A percentile compares a stretch with the other conserved stretches of the same genome.
phyloP scores from a whole-genome alignment of 2,797 vertebrate species.

The Melanotaenia nigrans region DNA sequence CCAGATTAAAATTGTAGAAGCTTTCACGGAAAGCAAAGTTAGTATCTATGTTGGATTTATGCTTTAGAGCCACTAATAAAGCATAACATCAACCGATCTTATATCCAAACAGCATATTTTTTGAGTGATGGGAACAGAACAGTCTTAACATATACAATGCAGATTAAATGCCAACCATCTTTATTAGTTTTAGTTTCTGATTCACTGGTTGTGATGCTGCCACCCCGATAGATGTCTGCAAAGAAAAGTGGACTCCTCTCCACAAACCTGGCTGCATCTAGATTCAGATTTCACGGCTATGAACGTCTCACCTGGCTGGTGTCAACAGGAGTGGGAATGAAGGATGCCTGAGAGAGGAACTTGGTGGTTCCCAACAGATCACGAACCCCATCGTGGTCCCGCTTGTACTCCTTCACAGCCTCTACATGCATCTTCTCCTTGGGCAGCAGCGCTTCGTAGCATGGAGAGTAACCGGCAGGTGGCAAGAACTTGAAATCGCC shows the following conservation, averaged over 20 bases:
- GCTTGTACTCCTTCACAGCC: constrained; percentile 97
- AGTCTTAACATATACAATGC: not conserved
- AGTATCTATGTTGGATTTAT: not conserved
- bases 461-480: constrained; percentile 94
- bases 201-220: not conserved
- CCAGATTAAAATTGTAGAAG: not conserved
- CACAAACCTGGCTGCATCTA: not conserved
- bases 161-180: not conserved
- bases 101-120: not conserved
- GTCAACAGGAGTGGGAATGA: constrained; percentile 95
- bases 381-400: constrained; percentile 90
- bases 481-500: constrained; percentile 99
- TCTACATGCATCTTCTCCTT: constrained; percentile 98
- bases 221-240: not conserved
- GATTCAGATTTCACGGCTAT: not conserved
- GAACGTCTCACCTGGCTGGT: constrained; percentile 89
- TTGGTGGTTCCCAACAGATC: constrained; percentile 94
- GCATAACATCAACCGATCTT: not conserved
- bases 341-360: constrained; percentile 96
- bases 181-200: not conserved
- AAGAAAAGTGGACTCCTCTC: not conserved
- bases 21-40: not conserved
- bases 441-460: constrained; percentile 95
- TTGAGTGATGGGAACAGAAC: not conserved
- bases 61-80: not conserved